Evolutionary conservation across 2,888 invertebrate species (phyloP).

Genomic region (Eulithis prunata): DNA sequence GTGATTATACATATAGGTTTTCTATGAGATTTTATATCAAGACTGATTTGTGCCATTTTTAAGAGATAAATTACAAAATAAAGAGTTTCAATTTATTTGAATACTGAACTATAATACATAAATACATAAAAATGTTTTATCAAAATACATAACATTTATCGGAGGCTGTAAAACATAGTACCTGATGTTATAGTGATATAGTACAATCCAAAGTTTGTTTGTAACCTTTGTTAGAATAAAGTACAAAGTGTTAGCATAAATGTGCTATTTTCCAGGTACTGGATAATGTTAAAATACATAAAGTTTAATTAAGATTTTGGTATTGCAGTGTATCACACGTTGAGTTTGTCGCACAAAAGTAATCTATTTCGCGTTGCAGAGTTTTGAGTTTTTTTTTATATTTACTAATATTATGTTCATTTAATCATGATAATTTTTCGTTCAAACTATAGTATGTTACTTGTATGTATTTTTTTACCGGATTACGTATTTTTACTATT

Average conservation of each 20-base stretch:
- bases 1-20: constrained; percentile 28
- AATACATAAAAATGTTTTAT: neutral
- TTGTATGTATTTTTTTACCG: neutral
- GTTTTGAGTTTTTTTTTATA: constrained; percentile 7
- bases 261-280: constrained; percentile 42
- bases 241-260: constrained; percentile 28
- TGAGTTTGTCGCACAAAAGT: constrained; percentile 8
- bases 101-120: constrained; percentile 7
- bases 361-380: constrained; percentile 7
- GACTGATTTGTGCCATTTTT: constrained; percentile 54
- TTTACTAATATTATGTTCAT: constrained; percentile 22
- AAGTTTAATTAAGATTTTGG: constrained; percentile 14
- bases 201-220: neutral
- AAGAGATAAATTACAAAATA: neutral
- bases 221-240: constrained; percentile 7
- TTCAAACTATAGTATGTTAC: neutral
- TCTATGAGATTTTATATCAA: constrained; percentile 33
- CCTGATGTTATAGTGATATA: constrained; percentile 2
- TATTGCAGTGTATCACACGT: neutral
- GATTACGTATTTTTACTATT: constrained; percentile 12
- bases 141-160: constrained; percentile 5
- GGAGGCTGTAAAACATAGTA: constrained; percentile 2
- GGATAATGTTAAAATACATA: constrained; percentile 24
- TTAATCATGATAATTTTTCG: constrained; percentile 21
- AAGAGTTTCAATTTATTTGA: constrained; percentile 3